Conservation (phyloP, 2,797 vertebrate species). For the Nyctibius grandis region DNA sequence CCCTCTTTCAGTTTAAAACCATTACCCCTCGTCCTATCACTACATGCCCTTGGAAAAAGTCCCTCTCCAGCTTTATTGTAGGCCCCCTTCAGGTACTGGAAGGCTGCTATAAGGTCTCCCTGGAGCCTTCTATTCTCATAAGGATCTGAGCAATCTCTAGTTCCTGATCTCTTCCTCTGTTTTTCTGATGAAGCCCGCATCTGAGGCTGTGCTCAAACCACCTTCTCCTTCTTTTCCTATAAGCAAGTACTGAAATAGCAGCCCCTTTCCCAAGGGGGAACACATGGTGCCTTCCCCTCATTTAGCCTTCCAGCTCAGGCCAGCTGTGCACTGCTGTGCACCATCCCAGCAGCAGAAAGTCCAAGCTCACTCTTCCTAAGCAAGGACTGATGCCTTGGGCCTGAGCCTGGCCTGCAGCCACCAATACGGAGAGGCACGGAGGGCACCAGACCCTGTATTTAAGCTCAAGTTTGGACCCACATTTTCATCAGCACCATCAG, state of each 20-base stretch:
- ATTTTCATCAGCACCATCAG: fast-evolving
- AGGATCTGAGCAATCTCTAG: background rate
- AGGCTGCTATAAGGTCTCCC: too few relatives aligned
- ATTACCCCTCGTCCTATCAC: too few relatives aligned
- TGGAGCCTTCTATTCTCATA: too few relatives aligned
- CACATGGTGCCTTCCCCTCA: background rate
- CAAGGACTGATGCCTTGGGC: background rate
- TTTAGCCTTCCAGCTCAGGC: background rate
- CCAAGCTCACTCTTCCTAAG: background rate
- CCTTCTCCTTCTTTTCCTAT: background rate
- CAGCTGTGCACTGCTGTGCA: background rate
- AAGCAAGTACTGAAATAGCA: background rate
- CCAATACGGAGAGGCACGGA: background rate
- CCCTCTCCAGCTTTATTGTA: too few relatives aligned
- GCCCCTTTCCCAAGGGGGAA: background rate
- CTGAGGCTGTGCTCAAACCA: background rate
- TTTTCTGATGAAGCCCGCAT: background rate
- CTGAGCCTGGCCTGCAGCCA: background rate
- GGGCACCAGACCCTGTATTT: background rate
- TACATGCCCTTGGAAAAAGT: too few relatives aligned
- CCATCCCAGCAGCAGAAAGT: background rate
- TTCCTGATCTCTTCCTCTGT: background rate
- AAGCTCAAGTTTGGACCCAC: background rate
- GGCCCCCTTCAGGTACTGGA: too few relatives aligned
- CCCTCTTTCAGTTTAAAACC: too few relatives aligned